phyloP scores from a whole-genome alignment of 1,140 invertebrate genomes.

The Euura lappo region DNA sequence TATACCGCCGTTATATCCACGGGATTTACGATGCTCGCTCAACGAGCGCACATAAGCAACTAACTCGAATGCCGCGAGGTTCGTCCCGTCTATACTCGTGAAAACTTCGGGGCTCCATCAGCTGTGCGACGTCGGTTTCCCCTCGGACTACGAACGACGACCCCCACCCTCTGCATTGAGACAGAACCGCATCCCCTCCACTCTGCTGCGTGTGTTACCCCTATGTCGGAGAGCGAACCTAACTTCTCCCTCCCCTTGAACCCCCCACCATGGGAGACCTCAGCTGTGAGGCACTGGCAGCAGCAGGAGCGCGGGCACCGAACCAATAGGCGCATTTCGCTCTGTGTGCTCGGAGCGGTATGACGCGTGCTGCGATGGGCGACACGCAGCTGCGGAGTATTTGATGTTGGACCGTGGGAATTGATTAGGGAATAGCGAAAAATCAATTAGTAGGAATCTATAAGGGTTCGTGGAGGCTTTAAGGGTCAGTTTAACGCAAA shows the following conservation, averaged over 20 bases:
- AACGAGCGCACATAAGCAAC: slow-evolving; percentile 58
- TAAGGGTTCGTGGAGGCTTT: too few species aligned
- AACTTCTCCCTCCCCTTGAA: slow-evolving; percentile 8
- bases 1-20: slow-evolving; percentile 28
- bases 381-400: too few species aligned
- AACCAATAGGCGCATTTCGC: not conserved
- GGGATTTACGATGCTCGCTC: slow-evolving; percentile 41
- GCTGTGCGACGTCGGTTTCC: slow-evolving; percentile 43
- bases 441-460: too few species aligned
- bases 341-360: not conserved
- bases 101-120: slow-evolving; percentile 44
- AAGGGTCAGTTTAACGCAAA: too few species aligned
- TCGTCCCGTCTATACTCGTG: slow-evolving; percentile 36
- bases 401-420: too few species aligned
- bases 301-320: not conserved
- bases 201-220: too few species aligned
- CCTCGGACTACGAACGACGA: slow-evolving; percentile 25
- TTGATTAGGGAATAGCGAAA: too few species aligned
- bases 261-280: slow-evolving; percentile 12
- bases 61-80: slow-evolving; percentile 42
- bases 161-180: slow-evolving; percentile 27
- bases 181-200: slow-evolving; percentile 23
- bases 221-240: not conserved
- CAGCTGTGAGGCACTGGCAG: not conserved
- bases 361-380: too few species aligned